These are phyloP conservation scores for Fregata magnificens DNA, from an alignment of 2,113 vertebrate genomes.

Conservation along the genomic window DNA sequence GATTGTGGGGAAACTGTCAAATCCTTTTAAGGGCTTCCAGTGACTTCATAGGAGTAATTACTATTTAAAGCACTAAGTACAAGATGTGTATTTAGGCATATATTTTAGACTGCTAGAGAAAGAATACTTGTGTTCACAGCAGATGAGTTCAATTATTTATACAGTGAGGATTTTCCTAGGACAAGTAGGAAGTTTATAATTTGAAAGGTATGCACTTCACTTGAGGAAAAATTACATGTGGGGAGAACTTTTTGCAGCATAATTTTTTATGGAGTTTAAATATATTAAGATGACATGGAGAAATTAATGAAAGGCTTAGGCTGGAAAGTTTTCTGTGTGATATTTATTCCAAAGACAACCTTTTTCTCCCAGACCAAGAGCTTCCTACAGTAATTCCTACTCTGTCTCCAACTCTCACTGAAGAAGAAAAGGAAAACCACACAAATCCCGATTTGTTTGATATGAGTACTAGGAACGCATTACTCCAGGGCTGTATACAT, in stretches of 20 bases:
- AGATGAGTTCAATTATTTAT: constrained; percentile 65
- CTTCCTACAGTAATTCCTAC: neutral
- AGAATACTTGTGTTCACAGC: constrained; percentile 48
- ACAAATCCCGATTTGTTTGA: neutral
- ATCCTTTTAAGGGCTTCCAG: constrained; percentile 71
- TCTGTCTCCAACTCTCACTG: neutral
- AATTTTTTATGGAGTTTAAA: constrained; percentile 26
- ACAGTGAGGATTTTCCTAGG: constrained; percentile 58
- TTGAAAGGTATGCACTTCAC: constrained; percentile 41
- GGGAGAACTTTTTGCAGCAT: constrained; percentile 3
- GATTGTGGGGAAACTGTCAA: constrained; percentile 57
- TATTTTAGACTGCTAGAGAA: constrained; percentile 53
- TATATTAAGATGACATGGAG: neutral
- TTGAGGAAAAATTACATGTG: constrained; percentile 39
- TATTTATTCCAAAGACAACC: constrained; percentile 31
- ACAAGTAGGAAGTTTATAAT: constrained; percentile 56
- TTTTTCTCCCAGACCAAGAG: neutral
- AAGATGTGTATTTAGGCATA: constrained; percentile 43
- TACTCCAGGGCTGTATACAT: neutral
- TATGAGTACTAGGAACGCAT: neutral
- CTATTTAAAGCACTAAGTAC: constrained; percentile 63
- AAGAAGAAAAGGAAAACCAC: neutral
- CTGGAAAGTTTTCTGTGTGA: constrained; percentile 25
- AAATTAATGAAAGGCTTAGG: constrained; percentile 38
- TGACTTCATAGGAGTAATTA: constrained; percentile 65